Conservation (phyloP, 2,113 vertebrate genomes). For the Nematolebias whitei region DNA sequence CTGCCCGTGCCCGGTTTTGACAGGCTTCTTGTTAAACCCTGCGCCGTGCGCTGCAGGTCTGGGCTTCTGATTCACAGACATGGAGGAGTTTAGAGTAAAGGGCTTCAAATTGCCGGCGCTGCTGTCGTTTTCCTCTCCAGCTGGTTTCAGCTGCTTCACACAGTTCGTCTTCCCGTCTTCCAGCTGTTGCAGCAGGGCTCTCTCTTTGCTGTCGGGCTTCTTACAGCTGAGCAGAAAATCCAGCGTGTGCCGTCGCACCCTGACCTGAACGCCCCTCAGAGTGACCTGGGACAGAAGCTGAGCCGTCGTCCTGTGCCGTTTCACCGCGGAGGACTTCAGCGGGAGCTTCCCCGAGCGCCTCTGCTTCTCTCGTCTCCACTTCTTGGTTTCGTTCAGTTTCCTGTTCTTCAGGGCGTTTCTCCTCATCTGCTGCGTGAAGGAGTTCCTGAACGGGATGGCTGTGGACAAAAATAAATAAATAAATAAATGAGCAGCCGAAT, state of each 20-base stretch:
- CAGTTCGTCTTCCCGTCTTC: conserved; percentile 53
- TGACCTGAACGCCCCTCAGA: conserved; percentile 70
- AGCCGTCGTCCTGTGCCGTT: conserved; percentile 30
- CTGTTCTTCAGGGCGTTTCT: conserved; percentile 76
- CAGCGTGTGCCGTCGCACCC: conserved; percentile 73
- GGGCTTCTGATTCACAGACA: conserved; percentile 19
- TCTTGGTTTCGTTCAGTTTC: conserved; percentile 69
- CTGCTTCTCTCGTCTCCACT: conserved; percentile 73
- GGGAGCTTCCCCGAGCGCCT: conserved; percentile 54
- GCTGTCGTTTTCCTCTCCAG: conserved; percentile 14
- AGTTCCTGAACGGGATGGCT: conserved; percentile 81
- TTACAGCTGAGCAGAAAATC: conserved; percentile 76
- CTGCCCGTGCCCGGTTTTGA: conserved; percentile 45
- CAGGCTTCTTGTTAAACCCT: conserved; percentile 29
- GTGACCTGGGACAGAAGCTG: conserved; percentile 55
- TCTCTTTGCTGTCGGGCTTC: conserved; percentile 73
- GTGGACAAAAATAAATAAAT: conserved; percentile 25
- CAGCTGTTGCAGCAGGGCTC: conserved; percentile 64
- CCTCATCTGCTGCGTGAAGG: conserved; percentile 80
- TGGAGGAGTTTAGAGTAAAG: conserved; percentile 52
- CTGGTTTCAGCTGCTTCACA: conserved; percentile 3
- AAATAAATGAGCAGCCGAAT: conserved; percentile 15
- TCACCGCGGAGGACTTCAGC: conserved; percentile 25
- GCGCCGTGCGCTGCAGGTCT: neutral
- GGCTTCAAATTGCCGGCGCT: conserved; percentile 58